Conservation (phyloP, 2,888 invertebrate species). For the Litoditis marina region DNA sequence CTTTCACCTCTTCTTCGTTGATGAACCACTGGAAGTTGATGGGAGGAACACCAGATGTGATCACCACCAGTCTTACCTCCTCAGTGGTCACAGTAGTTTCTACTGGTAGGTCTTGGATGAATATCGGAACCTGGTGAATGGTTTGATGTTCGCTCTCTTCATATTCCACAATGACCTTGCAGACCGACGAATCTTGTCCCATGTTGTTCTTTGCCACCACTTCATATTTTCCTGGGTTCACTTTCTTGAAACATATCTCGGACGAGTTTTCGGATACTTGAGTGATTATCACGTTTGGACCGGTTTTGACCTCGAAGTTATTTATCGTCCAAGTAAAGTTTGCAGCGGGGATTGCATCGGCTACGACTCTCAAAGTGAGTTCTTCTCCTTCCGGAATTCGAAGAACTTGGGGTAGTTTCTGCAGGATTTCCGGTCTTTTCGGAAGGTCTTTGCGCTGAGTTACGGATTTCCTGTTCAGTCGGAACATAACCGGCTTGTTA, state of each 20-base stretch:
- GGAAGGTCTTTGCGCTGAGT: constrained; percentile 30
- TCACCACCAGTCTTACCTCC: constrained; percentile 35
- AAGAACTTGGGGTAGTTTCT: constrained; percentile 28
- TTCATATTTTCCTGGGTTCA: constrained; percentile 44
- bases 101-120: constrained; percentile 41
- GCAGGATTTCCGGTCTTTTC: constrained; percentile 44
- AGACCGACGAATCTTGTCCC: constrained; percentile 44
- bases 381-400: constrained; percentile 21
- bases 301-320: constrained; percentile 50
- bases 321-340: constrained; percentile 55
- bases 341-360: constrained; percentile 54
- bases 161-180: constrained; percentile 51
- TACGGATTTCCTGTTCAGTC: constrained; percentile 18
- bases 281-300: constrained; percentile 31
- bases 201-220: constrained; percentile 49
- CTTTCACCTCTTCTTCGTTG: constrained; percentile 21
- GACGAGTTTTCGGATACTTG: constrained; percentile 32
- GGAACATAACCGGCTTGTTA: constrained; percentile 23
- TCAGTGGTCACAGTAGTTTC: constrained; percentile 17
- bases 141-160: constrained; percentile 5
- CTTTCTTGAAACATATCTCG: constrained; percentile 36
- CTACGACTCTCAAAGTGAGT: constrained; percentile 38
- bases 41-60: constrained; percentile 23
- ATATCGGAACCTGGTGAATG: constrained; percentile 14
- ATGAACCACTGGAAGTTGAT: constrained; percentile 34